A percentile compares a stretch with the other conserved stretches of the same genome.
Evolutionary conservation across 2,888 invertebrate genomes (phyloP).

Genomic region (Synergus umbraculus): DNA sequence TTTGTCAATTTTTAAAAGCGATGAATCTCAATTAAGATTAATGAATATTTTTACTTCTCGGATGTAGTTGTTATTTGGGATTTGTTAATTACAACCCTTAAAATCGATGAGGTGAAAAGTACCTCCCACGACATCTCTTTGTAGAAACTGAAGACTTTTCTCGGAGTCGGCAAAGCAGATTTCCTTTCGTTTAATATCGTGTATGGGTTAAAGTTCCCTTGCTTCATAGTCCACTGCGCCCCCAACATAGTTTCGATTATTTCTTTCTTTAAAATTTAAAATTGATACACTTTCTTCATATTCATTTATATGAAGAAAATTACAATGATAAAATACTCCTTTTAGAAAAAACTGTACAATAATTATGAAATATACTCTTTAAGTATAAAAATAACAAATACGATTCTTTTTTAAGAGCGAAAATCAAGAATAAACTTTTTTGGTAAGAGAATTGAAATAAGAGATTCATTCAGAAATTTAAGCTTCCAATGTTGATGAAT

Average conservation of each 20-base stretch:
- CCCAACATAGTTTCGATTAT: not conserved
- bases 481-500: not conserved
- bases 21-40: too few species aligned
- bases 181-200: conserved; percentile 5
- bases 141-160: conserved; percentile 1
- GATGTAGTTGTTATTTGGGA: not conserved
- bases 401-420: too few species aligned
- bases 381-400: too few species aligned
- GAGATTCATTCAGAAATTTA: not conserved
- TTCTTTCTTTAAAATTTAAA: not conserved
- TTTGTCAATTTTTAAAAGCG: too few species aligned
- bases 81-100: not conserved
- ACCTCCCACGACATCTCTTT: conserved; percentile 22
- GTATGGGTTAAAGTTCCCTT: not conserved
- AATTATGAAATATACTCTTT: too few species aligned
- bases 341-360: too few species aligned
- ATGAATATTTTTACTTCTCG: not conserved
- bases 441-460: not conserved
- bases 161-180: conserved; percentile 17
- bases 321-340: too few species aligned
- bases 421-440: too few species aligned
- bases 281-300: not conserved
- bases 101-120: not conserved
- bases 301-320: too few species aligned
- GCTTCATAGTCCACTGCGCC: not conserved